phyloP scores from a whole-genome alignment of 2,888 invertebrate genomes.

The Nebria salina region DNA sequence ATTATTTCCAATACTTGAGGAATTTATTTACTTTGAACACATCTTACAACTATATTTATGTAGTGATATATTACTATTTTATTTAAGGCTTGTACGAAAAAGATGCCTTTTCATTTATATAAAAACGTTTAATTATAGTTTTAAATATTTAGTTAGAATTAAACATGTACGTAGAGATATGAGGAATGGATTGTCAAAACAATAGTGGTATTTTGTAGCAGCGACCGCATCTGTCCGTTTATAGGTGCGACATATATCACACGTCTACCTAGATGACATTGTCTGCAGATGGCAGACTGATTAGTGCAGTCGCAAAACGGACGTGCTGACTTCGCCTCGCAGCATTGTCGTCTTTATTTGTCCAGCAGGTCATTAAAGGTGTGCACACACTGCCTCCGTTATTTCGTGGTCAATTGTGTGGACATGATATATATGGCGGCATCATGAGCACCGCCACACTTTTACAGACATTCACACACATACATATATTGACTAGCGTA shows the following conservation, averaged over 20 bases:
- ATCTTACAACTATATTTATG: too few species aligned
- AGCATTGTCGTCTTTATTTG: conserved; percentile 20
- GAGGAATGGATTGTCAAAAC: not conserved
- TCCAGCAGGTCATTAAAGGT: conserved; percentile 14
- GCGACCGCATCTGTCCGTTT: conserved; percentile 6
- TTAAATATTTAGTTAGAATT: not conserved
- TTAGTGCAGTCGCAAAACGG: conserved; percentile 4
- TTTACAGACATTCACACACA: conserved; percentile 3
- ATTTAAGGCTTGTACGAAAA: too few species aligned
- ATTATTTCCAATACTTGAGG: not conserved
- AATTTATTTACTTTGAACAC: too few species aligned
- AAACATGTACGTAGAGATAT: not conserved
- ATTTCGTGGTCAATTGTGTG: conserved; percentile 10
- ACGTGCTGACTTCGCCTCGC: conserved; percentile 10
- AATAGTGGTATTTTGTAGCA: conserved; percentile 4
- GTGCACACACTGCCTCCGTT: conserved; percentile 1
- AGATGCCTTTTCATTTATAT: too few species aligned
- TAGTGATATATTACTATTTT: too few species aligned
- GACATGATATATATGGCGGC: conserved; percentile 11
- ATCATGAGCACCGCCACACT: not conserved
- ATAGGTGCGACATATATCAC: conserved; percentile 24
- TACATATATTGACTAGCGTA: not conserved
- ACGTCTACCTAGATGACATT: conserved; percentile 16
- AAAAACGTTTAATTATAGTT: too few species aligned
- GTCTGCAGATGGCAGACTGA: conserved; percentile 31